Conservation (phyloP, 1,140 invertebrate species). For the Papilio xuthus region DNA sequence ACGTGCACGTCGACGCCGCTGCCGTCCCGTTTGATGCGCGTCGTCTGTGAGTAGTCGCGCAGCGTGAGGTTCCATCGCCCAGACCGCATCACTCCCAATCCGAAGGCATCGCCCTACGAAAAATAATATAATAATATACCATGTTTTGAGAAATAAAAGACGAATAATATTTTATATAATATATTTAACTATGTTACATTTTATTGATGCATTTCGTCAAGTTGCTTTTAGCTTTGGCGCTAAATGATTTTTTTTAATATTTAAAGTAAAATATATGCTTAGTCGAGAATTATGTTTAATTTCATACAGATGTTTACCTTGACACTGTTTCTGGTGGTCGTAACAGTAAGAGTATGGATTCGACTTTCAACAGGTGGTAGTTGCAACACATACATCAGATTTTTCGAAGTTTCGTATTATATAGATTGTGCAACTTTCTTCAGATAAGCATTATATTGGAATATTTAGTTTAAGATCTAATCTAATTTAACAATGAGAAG, state of each 20-base stretch:
- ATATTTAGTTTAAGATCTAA: background rate
- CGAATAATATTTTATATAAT: background rate
- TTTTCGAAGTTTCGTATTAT: conserved; percentile 46
- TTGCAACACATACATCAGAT: background rate
- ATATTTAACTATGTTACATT: background rate
- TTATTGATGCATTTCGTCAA: background rate
- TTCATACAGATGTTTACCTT: conserved; percentile 21
- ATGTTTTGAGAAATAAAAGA: background rate
- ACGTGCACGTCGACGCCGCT: conserved; percentile 82
- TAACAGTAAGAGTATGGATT: conserved; percentile 8
- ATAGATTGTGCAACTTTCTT: background rate
- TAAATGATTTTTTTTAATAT: background rate
- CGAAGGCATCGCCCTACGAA: conserved; percentile 82
- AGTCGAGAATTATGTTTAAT: background rate
- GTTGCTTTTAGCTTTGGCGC: background rate
- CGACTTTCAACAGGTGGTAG: conserved; percentile 16
- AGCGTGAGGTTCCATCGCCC: conserved; percentile 89
- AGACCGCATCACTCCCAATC: conserved; percentile 82
- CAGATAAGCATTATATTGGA: background rate
- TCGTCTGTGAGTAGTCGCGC: conserved; percentile 89
- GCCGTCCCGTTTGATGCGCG: conserved; percentile 84
- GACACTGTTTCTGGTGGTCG: conserved; percentile 21
- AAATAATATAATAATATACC: background rate
- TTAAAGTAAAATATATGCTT: background rate
- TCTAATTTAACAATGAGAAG: no score